phyloP scores from a whole-genome alignment of 2,888 invertebrate species.

The Furcula furcula region DNA sequence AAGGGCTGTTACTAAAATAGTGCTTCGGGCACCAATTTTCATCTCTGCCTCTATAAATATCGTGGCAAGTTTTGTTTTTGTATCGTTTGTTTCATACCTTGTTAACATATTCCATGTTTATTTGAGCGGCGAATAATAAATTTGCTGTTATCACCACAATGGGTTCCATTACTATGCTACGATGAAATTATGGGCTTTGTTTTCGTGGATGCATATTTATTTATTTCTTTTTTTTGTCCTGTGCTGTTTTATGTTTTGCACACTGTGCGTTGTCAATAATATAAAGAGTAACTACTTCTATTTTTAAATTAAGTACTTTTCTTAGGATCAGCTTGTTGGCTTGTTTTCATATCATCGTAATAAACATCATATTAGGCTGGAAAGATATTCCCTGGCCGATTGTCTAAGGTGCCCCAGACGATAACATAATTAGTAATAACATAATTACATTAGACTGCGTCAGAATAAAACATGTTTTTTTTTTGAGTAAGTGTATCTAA shows the following conservation, averaged over 20 bases:
- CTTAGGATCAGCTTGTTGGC: too few species aligned
- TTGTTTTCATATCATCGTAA: too few species aligned
- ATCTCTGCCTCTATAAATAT: constrained; percentile 53
- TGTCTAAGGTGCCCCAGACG: too few species aligned
- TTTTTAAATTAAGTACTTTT: too few species aligned
- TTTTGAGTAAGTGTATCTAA: too few species aligned
- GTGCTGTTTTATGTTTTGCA: not conserved
- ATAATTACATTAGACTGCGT: too few species aligned
- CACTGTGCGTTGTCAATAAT: constrained; percentile 5
- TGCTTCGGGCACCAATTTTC: constrained; percentile 54
- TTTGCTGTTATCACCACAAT: constrained; percentile 29
- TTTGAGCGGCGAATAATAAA: constrained; percentile 35
- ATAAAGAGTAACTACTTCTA: too few species aligned
- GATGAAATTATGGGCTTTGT: constrained; percentile 9
- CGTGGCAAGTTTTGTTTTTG: constrained; percentile 27
- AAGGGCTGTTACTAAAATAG: constrained; percentile 52
- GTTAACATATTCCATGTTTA: constrained; percentile 47
- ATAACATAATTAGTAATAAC: too few species aligned
- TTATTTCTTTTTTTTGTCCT: constrained; percentile 4
- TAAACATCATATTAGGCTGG: too few species aligned
- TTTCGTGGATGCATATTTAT: constrained; percentile 6
- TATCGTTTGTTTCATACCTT: constrained; percentile 41
- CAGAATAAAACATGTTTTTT: too few species aligned
- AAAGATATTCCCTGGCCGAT: too few species aligned
- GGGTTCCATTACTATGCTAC: constrained; percentile 16